Evolutionary conservation across 2,113 vertebrate genomes (phyloP).

Genomic region (Nannobrachium achirus): DNA sequence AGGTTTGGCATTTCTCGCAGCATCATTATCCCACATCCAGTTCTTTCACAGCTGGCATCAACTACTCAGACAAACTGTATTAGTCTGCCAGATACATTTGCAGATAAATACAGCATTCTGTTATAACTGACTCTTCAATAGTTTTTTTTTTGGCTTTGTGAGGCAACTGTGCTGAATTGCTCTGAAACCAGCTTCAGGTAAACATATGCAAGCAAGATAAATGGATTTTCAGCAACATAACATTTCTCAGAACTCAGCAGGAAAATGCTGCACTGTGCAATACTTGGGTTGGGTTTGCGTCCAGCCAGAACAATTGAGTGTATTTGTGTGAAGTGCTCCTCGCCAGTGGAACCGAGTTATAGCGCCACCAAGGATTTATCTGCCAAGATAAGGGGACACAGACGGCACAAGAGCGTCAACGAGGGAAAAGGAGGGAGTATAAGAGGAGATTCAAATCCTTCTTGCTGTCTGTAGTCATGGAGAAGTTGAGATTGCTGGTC

Average conservation of each 20-base stretch:
- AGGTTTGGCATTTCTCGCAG: background rate
- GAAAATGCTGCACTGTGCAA: background rate
- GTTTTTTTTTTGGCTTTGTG: background rate
- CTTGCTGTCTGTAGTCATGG: no score
- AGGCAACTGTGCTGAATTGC: background rate
- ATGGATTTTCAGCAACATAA: background rate
- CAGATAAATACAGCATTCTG: background rate
- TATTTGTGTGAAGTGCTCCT: no score
- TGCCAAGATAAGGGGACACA: no score
- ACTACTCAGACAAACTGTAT: background rate
- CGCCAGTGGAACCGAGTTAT: no score
- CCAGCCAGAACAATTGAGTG: no score
- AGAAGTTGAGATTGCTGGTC: no score
- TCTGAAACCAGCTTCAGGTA: background rate
- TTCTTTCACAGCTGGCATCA: background rate
- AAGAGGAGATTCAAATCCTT: no score
- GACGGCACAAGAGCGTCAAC: no score
- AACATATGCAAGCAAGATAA: background rate
- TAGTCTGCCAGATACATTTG: background rate
- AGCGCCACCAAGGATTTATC: no score
- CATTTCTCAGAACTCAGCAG: conserved; percentile 2
- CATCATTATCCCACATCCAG: background rate
- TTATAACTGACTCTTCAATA: background rate
- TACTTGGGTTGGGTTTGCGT: no score
- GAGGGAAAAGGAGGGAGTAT: no score